Evolutionary conservation across 2,797 vertebrate genomes (phyloP).

Genomic region (Kryptolebias ocellatus): DNA sequence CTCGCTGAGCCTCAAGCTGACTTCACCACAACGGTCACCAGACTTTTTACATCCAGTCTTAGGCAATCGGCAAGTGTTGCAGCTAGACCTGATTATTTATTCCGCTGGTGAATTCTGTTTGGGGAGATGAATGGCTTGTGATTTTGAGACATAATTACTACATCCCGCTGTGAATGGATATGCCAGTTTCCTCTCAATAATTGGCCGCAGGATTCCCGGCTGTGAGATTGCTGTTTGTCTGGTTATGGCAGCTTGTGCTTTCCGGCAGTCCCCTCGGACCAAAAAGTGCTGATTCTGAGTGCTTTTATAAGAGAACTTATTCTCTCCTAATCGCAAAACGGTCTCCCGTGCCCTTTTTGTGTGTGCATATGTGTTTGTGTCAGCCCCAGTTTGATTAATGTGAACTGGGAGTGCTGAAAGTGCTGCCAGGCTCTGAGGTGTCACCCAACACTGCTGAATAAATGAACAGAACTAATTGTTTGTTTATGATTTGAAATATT

Average conservation of each 20-base stretch:
- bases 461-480: conserved; percentile 77
- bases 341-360: conserved; percentile 65
- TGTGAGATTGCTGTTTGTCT: conserved; percentile 72
- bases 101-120: conserved; percentile 28
- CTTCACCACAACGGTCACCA: conserved; percentile 12
- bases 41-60: conserved; percentile 29
- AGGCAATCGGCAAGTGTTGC: conserved; percentile 9
- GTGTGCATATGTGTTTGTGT: conserved; percentile 37
- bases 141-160: conserved; percentile 60
- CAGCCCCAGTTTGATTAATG: conserved; percentile 81
- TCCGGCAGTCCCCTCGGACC: conserved; percentile 45
- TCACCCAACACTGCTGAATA: conserved; percentile 67
- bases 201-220: conserved; percentile 47
- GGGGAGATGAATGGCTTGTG: conserved; percentile 47
- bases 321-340: conserved; percentile 74
- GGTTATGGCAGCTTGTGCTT: conserved; percentile 70
- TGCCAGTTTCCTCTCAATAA: conserved; percentile 59
- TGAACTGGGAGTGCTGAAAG: conserved; percentile 67
- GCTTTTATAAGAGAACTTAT: conserved; percentile 67
- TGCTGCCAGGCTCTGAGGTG: conserved; percentile 67
- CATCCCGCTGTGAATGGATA: conserved; percentile 49
- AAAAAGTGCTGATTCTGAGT: conserved; percentile 69
- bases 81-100: conserved; percentile 47
- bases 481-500: conserved; percentile 79
- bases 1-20: conserved; percentile 10